Evolutionary conservation across 2,888 invertebrate genomes (phyloP).

Genomic region (Stegana nigrithorax): DNA sequence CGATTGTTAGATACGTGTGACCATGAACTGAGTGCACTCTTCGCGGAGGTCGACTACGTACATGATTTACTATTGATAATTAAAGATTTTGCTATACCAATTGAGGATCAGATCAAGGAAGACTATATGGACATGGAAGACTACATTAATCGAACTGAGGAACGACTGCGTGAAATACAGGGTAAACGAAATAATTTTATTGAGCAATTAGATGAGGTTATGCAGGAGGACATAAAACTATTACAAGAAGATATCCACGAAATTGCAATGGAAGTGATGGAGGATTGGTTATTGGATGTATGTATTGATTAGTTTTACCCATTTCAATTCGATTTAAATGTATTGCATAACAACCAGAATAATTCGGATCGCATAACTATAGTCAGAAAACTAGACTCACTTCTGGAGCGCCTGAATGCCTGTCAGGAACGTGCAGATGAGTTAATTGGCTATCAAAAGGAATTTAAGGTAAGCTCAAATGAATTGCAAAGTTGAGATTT

Average conservation of each 20-base stretch:
- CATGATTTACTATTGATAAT: constrained; percentile 87
- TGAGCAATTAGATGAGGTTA: constrained; percentile 77
- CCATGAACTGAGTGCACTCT: constrained; percentile 76
- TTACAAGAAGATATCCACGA: constrained; percentile 80
- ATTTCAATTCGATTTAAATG: no score
- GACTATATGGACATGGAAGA: constrained; percentile 68
- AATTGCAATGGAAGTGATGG: constrained; percentile 77
- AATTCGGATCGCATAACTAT: constrained; percentile 78
- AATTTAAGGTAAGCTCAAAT: constrained; percentile 83
- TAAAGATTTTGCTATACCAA: constrained; percentile 80
- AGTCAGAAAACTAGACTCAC: constrained; percentile 73
- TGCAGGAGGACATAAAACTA: constrained; percentile 82
- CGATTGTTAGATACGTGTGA: constrained; percentile 74
- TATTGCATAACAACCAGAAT: constrained; percentile 75
- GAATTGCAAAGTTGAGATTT: no score
- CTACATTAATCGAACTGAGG: constrained; percentile 70
- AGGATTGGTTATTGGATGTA: constrained; percentile 60
- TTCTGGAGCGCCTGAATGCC: constrained; percentile 74
- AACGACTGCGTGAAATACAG: constrained; percentile 72
- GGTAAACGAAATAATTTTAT: constrained; percentile 79
- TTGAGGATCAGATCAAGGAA: constrained; percentile 77
- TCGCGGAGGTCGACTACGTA: constrained; percentile 80
- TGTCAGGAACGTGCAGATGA: constrained; percentile 79
- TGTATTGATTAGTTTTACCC: no score
- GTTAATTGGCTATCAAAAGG: constrained; percentile 84